Evolutionary conservation across 2,113 vertebrate species (phyloP).

Genomic region (Aldabrachelys gigantea): DNA sequence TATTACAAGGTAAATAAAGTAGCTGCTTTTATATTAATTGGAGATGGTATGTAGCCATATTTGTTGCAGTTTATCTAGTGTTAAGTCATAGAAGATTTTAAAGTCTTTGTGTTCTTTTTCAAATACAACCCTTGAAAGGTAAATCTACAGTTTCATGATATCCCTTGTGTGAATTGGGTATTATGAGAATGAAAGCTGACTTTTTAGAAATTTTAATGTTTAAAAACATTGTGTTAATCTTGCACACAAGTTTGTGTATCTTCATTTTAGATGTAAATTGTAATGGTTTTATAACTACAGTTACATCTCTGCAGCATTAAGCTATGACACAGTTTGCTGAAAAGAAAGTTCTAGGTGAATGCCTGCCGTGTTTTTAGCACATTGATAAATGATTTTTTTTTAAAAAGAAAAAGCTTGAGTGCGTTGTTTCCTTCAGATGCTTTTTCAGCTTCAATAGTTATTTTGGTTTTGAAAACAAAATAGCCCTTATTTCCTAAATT

Average conservation of each 20-base stretch:
- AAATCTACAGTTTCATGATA: not conserved
- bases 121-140: not conserved
- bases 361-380: not conserved
- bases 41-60: constrained; percentile 45
- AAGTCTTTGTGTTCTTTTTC: constrained; percentile 38
- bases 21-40: constrained; percentile 26
- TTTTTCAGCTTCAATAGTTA: not conserved
- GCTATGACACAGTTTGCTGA: constrained; percentile 50
- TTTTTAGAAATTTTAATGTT: not conserved
- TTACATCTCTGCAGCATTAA: constrained; percentile 51
- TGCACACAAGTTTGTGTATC: not conserved
- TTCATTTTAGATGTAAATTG: constrained; percentile 38
- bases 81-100: not conserved
- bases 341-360: constrained; percentile 68
- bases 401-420: not conserved
- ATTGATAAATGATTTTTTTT: not conserved
- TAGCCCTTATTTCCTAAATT: not conserved
- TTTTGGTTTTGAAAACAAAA: not conserved
- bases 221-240: not conserved
- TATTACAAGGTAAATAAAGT: constrained; percentile 52
- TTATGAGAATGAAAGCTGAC: not conserved
- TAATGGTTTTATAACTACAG: constrained; percentile 49
- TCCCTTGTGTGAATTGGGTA: not conserved
- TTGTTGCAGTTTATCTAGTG: constrained; percentile 54
- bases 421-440: not conserved